These are phyloP conservation scores for Ormyrus thymus DNA, from an alignment of 2,888 invertebrate genomes.

Conservation along the genomic window DNA sequence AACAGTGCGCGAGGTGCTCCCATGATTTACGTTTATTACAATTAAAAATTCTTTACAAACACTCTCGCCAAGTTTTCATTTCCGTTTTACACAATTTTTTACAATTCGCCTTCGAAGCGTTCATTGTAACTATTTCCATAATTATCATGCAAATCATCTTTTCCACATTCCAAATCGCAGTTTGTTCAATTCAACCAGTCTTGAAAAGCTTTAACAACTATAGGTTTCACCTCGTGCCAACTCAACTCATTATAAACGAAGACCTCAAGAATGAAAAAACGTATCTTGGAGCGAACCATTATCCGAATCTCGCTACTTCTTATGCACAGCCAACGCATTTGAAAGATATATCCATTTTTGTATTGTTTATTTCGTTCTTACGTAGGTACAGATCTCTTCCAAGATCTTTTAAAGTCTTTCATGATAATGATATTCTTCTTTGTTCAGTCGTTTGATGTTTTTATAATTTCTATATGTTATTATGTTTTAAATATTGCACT, in stretches of 20 bases:
- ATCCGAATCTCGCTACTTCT: conserved; percentile 51
- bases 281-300: conserved; percentile 45
- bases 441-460: conserved; percentile 50
- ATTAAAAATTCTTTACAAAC: conserved; percentile 50
- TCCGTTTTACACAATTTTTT: conserved; percentile 26
- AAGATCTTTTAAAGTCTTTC: conserved; percentile 52
- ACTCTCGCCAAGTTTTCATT: conserved; percentile 41
- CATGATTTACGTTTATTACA: conserved; percentile 42
- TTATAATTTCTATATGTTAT: conserved; percentile 20
- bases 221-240: conserved; percentile 41
- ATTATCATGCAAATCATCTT: conserved; percentile 6
- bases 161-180: conserved; percentile 27
- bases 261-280: conserved; percentile 51
- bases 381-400: conserved; percentile 37
- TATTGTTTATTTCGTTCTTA: conserved; percentile 45
- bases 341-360: conserved; percentile 50
- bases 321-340: conserved; percentile 58
- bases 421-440: conserved; percentile 33
- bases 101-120: conserved; percentile 15
- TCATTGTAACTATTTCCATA: conserved; percentile 15
- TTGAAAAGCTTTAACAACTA: conserved; percentile 49
- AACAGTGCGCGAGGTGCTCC: conserved; percentile 47
- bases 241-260: conserved; percentile 47
- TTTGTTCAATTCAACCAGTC: conserved; percentile 47
- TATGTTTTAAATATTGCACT: conserved; percentile 70